These are phyloP conservation scores for Dermatemys mawii DNA, from an alignment of 2,113 vertebrate genomes.

Conservation along the genomic window DNA sequence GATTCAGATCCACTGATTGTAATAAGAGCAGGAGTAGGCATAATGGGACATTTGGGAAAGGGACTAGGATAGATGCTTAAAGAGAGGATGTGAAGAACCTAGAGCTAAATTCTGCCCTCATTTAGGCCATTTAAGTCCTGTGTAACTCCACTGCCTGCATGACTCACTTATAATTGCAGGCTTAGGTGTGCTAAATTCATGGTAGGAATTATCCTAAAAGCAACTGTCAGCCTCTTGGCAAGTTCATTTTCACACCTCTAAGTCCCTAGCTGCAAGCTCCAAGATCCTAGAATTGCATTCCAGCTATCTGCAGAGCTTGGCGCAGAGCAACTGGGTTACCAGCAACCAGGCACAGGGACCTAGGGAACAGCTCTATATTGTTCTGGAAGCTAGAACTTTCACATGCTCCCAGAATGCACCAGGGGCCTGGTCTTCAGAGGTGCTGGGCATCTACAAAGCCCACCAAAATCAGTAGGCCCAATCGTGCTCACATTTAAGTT, in stretches of 20 bases:
- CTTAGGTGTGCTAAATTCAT: background rate
- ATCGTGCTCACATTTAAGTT: background rate
- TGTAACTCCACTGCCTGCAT: background rate
- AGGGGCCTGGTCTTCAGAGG: background rate
- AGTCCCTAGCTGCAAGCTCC: background rate
- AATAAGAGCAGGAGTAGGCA: background rate
- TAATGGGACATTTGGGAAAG: background rate
- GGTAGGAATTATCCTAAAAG: background rate
- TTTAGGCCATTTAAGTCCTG: background rate
- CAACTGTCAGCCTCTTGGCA: background rate
- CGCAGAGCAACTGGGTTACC: too few species aligned
- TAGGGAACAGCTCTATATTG: background rate
- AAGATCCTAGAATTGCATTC: slow-evolving; percentile 8
- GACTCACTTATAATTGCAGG: background rate
- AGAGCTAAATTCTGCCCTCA: background rate
- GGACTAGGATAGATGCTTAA: background rate
- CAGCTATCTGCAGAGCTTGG: background rate
- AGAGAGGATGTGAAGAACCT: background rate
- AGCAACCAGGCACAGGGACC: background rate
- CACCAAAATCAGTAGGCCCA: background rate
- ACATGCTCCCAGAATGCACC: background rate
- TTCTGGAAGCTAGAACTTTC: background rate
- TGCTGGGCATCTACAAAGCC: background rate
- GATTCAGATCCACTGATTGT: fast-evolving
- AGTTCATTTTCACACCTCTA: background rate